These are phyloP conservation scores for Radopholus similis DNA, from an alignment of 1,140 invertebrate genomes.

Conservation along the genomic window DNA sequence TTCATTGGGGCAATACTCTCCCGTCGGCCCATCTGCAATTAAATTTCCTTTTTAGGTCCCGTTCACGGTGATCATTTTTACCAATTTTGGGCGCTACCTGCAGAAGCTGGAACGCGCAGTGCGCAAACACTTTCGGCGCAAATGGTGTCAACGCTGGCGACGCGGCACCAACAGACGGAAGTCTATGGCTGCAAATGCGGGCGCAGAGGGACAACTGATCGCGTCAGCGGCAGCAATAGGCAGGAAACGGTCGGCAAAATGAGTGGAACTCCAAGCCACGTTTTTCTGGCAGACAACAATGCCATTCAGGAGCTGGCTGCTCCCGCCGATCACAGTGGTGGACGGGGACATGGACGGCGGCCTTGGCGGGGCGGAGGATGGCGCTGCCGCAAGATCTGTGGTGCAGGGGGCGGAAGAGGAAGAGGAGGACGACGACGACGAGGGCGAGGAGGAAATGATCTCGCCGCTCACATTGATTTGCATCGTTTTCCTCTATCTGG, in stretches of 20 bases:
- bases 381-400: neutral
- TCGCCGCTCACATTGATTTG: constrained; percentile 39
- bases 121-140: constrained; percentile 17
- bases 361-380: neutral
- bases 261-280: neutral
- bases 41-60: constrained; percentile 30
- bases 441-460: constrained; percentile 36
- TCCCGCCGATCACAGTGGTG: constrained; percentile 14
- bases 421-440: neutral
- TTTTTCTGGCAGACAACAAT: neutral
- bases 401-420: neutral
- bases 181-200: neutral
- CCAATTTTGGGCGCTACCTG: constrained; percentile 54
- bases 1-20: constrained; percentile 34
- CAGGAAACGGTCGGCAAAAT: neutral
- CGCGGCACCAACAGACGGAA: neutral
- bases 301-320: neutral
- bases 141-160: constrained; percentile 3
- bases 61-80: constrained; percentile 54
- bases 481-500: constrained; percentile 48
- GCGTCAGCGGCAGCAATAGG: neutral
- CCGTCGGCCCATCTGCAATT: neutral
- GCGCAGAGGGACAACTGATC: neutral
- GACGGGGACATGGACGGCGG: neutral
- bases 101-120: constrained; percentile 42